Conservation (phyloP, 2,888 invertebrate species). For the Hermaeophaga mercurialis region DNA sequence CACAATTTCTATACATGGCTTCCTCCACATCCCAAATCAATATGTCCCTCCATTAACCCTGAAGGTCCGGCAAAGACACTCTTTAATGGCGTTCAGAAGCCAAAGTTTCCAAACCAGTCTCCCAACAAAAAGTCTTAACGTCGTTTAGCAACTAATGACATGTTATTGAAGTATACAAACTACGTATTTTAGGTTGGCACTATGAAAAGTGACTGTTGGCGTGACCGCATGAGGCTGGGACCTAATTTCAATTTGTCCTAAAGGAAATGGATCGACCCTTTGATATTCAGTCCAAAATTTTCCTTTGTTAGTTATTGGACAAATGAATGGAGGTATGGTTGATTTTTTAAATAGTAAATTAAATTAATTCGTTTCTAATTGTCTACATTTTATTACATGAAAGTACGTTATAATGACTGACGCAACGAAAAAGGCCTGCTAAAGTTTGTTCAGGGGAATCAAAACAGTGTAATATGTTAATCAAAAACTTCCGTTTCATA, state of each 20-base stretch:
- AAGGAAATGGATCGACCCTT: conserved; percentile 1
- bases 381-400: too few species aligned
- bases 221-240: neutral
- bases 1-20: neutral
- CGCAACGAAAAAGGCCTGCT: too few species aligned
- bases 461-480: neutral
- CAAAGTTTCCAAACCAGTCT: conserved; percentile 41
- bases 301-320: neutral
- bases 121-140: conserved; percentile 50
- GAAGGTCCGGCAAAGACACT: conserved; percentile 21
- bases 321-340: too few species aligned
- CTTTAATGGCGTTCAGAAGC: conserved; percentile 46
- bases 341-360: too few species aligned
- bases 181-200: conserved; percentile 8
- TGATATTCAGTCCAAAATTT: neutral
- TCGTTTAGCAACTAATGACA: conserved; percentile 47
- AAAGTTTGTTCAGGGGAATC: too few species aligned
- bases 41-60: conserved; percentile 20
- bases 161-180: conserved; percentile 49
- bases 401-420: too few species aligned
- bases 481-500: neutral
- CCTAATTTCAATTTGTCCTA: conserved; percentile 6
- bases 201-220: conserved; percentile 17
- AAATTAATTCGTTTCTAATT: too few species aligned
- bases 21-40: neutral